Percentiles rank a stretch among this genome's conserved stretches.
These are phyloP conservation scores for Sinotaia quadrata DNA, from an alignment of 2,888 invertebrate species.

Conservation along the genomic window DNA sequence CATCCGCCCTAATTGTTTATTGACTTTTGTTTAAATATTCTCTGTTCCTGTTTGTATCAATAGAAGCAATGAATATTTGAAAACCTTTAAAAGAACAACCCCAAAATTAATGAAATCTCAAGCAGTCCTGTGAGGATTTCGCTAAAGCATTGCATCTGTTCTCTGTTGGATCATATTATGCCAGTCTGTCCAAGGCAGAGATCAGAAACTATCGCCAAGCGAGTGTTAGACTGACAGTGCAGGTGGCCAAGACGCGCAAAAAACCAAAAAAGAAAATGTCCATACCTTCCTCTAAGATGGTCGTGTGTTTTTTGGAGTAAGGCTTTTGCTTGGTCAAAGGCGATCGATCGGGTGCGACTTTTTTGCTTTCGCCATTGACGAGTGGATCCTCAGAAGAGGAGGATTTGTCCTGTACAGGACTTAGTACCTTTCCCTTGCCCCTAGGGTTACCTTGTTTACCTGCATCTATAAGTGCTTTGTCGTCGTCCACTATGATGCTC, in stretches of 20 bases:
- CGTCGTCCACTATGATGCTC: conserved; percentile 50
- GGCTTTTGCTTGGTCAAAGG: conserved; percentile 47
- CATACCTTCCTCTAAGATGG: conserved; percentile 60
- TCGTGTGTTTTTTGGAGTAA: conserved; percentile 58
- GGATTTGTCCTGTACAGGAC: conserved; percentile 7
- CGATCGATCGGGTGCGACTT: conserved; percentile 11
- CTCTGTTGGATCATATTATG: too few relatives aligned
- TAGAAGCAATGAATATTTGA: too few relatives aligned
- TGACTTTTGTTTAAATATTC: too few relatives aligned
- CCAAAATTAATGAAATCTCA: too few relatives aligned
- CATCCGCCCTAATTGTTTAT: too few relatives aligned
- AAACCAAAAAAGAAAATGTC: neutral
- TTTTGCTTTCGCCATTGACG: conserved; percentile 20
- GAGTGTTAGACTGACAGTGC: neutral
- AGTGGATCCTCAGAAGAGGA: conserved; percentile 19
- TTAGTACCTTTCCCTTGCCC: neutral
- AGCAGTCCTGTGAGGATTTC: too few relatives aligned
- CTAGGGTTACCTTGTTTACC: conserved; percentile 17
- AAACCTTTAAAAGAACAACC: too few relatives aligned
- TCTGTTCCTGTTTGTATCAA: too few relatives aligned
- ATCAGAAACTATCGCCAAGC: neutral
- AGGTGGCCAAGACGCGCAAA: neutral
- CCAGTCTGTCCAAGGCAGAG: neutral
- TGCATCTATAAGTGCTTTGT: conserved; percentile 41
- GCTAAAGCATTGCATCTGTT: too few relatives aligned